Conservation (phyloP, 2,797 vertebrate genomes). For the Acipenser transmontanus region DNA sequence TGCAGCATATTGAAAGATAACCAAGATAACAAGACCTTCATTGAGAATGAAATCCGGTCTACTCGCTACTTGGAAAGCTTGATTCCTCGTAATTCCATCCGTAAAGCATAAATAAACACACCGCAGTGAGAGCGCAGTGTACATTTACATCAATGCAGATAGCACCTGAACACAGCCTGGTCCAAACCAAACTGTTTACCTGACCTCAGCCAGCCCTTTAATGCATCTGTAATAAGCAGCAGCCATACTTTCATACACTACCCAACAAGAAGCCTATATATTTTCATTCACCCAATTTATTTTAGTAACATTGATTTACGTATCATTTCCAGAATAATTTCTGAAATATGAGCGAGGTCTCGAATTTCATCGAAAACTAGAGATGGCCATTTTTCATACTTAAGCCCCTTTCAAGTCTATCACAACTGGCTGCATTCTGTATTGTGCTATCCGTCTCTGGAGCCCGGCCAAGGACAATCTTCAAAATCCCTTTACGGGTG, state of each 20-base stretch:
- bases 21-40: too few relatives aligned
- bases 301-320: conserved; percentile 26
- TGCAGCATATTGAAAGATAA: too few relatives aligned
- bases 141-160: conserved; percentile 25
- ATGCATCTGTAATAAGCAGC: conserved; percentile 45
- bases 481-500: conserved; percentile 55
- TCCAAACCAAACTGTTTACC: conserved; percentile 47
- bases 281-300: conserved; percentile 38
- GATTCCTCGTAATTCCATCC: not conserved
- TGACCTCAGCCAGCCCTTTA: conserved; percentile 41
- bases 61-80: not conserved
- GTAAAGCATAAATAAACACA: conserved; percentile 1
- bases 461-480: conserved; percentile 55
- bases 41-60: too few relatives aligned
- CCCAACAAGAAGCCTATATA: conserved; percentile 37
- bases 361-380: conserved; percentile 59
- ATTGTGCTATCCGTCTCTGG: conserved; percentile 56
- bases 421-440: conserved; percentile 56
- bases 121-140: not conserved
- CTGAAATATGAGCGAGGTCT: conserved; percentile 54
- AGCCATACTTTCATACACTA: conserved; percentile 34
- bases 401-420: conserved; percentile 55
- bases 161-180: conserved; percentile 30
- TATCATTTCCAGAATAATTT: conserved; percentile 32
- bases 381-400: conserved; percentile 66